Base-by-base conservation (phyloP, 2,113 vertebrate genomes). In the Danionella cerebrum region DNA sequence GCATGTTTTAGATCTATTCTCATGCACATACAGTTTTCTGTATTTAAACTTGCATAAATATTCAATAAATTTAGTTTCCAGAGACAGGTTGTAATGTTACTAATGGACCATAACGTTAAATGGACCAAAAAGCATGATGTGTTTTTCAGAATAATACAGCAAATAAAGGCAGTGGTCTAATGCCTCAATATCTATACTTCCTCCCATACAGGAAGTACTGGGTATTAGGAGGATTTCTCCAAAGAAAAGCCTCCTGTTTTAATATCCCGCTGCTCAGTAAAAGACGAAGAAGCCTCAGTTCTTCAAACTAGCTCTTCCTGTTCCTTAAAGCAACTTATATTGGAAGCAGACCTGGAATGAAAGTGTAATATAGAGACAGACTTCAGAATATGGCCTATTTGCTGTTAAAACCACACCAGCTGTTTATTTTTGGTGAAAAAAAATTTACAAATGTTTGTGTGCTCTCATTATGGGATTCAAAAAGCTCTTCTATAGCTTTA, bases 261-360 rank as follows among this genome's bases (percentile, higher is more conserved):
- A 67, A 77, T 77, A 68, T 77, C 57, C 50, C 59, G 22, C 19
- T 22, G 47, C 51, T 51, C 51, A 70, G 64, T 72, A 70, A 67
- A 52, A 60, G 47, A 42, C 42, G 25, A 59, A n/a, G n/a, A n/a
- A 22, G 21, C 36, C 65, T 64, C 51, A 9, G 16, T 10, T 45
- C 47, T 51, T 71, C 48, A 58, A 51, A 48, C 24, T 57, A 16
- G 25, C 19, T 65, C 35, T 57, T 47, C 36, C 54, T 63, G 22
- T 38, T 25, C 44, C 50, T 57, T 53, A 44, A n/a, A n/a, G 35
- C 36, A 36, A 21, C 44, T 73, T 77, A n/a, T n/a, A 77, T 75
- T 65, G 69, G 65, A 62, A 59, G 42, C 69, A 78, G 62, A 71
- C 73, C 36, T 51, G 55, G 74, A 75, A 81, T 78, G 77, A 81